phyloP scores from a whole-genome alignment of 1,140 invertebrate genomes.

The Saccostrea echinata region DNA sequence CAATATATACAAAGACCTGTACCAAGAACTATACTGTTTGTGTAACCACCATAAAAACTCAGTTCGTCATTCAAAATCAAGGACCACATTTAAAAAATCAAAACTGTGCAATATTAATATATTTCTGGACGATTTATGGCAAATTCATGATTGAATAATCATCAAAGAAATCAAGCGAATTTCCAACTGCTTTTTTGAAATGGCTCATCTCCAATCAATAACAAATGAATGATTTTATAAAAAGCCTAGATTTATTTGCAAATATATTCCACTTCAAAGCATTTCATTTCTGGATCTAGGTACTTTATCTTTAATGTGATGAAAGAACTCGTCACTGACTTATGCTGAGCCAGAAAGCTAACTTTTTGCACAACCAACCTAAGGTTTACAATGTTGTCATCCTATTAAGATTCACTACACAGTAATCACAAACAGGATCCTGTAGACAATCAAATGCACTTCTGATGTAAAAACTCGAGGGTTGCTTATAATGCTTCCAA shows the following conservation, averaged over 20 bases:
- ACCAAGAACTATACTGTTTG: neutral
- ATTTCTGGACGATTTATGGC: conserved; percentile 15
- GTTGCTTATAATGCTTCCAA: neutral
- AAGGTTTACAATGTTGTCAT: neutral
- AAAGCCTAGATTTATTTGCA: conserved; percentile 13
- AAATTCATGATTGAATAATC: conserved; percentile 31
- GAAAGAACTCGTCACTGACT: neutral
- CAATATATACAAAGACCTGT: neutral
- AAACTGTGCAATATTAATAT: conserved; percentile 12
- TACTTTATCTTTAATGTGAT: neutral
- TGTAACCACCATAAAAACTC: conserved; percentile 1
- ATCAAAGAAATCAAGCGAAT: conserved; percentile 23
- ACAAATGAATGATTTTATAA: conserved; percentile 29
- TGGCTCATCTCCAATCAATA: conserved; percentile 8
- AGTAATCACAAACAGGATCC: neutral
- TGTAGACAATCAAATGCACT: neutral
- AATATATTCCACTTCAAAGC: conserved; percentile 18
- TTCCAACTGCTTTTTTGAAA: conserved; percentile 28
- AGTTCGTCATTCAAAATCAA: neutral
- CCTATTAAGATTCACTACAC: neutral
- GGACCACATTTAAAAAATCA: neutral
- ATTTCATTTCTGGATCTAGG: conserved; percentile 17
- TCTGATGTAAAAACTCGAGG: neutral
- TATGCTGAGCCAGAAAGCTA: neutral
- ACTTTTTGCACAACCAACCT: neutral